Percentiles rank a stretch among this genome's conserved stretches.
Conservation (phyloP, 2,888 invertebrate species). For the Matsumyia berberina region DNA sequence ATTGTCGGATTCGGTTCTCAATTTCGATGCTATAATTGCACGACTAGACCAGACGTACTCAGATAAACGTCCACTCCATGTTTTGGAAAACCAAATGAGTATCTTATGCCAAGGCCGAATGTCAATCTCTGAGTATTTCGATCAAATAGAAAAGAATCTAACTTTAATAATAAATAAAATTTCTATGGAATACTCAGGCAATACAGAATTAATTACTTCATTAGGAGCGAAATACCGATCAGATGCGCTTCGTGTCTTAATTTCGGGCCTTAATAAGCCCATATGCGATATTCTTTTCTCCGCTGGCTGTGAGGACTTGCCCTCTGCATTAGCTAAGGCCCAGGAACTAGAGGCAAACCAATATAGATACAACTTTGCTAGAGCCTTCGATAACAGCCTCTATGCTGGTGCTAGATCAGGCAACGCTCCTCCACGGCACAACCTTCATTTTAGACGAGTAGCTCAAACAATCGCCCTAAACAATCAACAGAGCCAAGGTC, state of each 20-base stretch:
- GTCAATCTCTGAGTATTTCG: slow-evolving; percentile 15
- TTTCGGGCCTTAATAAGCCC: slow-evolving; percentile 15
- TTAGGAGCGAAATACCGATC: slow-evolving; percentile 11
- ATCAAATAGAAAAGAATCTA: slow-evolving; percentile 5
- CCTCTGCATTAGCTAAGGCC: slow-evolving; percentile 13
- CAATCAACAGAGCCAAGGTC: not conserved
- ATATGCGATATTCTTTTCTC: slow-evolving; percentile 17
- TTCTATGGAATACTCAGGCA: slow-evolving; percentile 19
- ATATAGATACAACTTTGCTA: not conserved
- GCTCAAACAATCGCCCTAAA: not conserved
- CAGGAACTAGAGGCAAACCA: slow-evolving; percentile 1
- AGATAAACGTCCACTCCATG: slow-evolving; percentile 12
- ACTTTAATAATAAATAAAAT: slow-evolving; percentile 29
- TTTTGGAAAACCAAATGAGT: slow-evolving; percentile 20
- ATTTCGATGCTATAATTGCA: too few species aligned
- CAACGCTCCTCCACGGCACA: slow-evolving; percentile 1
- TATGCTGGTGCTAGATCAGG: not conserved
- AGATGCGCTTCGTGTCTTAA: slow-evolving; percentile 9
- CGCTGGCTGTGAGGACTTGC: slow-evolving; percentile 4
- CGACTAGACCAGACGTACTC: slow-evolving; percentile 17
- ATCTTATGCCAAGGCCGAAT: slow-evolving; percentile 4
- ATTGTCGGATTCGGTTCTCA: slow-evolving; percentile 22
- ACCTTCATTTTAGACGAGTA: not conserved
- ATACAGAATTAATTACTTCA: slow-evolving; percentile 13
- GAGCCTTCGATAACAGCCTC: not conserved